Evolutionary conservation across 2,888 invertebrate genomes (phyloP), one percentile per base, ranked within the genome.

Genomic region (Andrena fulva): DNA sequence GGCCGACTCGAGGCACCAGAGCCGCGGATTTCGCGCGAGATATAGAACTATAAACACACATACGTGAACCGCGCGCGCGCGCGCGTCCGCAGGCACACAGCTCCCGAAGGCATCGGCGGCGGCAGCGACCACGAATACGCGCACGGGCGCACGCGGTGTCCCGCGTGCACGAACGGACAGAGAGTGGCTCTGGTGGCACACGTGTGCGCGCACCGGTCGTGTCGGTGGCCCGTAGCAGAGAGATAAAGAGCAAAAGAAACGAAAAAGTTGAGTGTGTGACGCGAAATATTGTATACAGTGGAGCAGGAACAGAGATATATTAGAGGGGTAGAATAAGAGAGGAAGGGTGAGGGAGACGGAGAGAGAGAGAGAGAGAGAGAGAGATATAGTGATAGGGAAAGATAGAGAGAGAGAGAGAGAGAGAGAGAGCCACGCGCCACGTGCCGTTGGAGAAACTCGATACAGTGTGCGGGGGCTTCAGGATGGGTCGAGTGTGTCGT

Each of bases 1-100:
- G 93, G 93, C 93, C 92, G 93, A 93, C 93, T 92, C 91, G 92
- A 92, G 90, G 91, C 89, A 90, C 88, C 87, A 81, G 91, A 92
- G 90, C 90, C 91, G 92, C 90, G 92, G 87, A 91, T 90, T 86
- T 91, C 91, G 91, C 91, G 92, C 87, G 89, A 90, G 89, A 88
- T 87, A 86, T 85, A 84, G 76, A 81, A 76, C 52, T 78, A 83
- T 86, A 77, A 74, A 66, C 72, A 75, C 63, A 68, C 77, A 71
- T 54, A 66, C 60, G 64, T 42, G 5, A 42, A 42, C 42, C 74
- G 56, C 56, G 56, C 56, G 56, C 56, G 56, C 56, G 56, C 24
- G 54, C 54, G 54, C 54, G n/a, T 54, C 20, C 20, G 66, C 33
- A 54, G 42, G 42, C 52, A 27, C 64, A 66, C 52, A 20, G 63